Percentiles rank a stretch among this genome's conserved stretches.
These are phyloP conservation scores for Acromyrmex charruanus DNA, from an alignment of 1,140 invertebrate genomes.

Conservation along the genomic window DNA sequence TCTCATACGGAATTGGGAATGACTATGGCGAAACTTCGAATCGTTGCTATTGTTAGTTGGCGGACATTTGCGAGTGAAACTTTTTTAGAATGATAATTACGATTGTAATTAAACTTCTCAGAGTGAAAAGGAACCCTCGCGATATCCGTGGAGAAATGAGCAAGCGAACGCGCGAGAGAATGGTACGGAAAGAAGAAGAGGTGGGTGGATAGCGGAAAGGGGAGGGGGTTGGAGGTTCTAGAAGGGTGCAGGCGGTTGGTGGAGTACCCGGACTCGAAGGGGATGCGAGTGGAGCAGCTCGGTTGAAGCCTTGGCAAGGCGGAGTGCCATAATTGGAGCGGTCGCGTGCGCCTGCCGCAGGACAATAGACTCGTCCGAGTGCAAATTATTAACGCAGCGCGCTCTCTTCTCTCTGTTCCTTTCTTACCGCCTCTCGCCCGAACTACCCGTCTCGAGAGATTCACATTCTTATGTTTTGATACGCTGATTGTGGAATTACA, in stretches of 20 bases:
- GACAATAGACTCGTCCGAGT: slow-evolving; percentile 85
- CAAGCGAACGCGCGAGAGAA: slow-evolving; percentile 61
- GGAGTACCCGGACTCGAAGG: slow-evolving; percentile 41
- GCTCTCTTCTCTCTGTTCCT: slow-evolving; percentile 67
- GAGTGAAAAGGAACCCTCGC: slow-evolving; percentile 74
- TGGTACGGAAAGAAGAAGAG: slow-evolving; percentile 46
- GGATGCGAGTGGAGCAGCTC: slow-evolving; percentile 60
- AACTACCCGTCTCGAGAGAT: slow-evolving; percentile 9
- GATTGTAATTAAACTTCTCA: slow-evolving; percentile 86
- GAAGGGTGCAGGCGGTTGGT: slow-evolving; percentile 46
- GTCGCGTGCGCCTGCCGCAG: slow-evolving; percentile 82
- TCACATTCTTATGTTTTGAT: slow-evolving; percentile 8
- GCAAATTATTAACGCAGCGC: slow-evolving; percentile 85
- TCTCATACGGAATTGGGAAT: slow-evolving; percentile 30
- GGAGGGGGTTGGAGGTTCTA: neutral
- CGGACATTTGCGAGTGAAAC: slow-evolving; percentile 74
- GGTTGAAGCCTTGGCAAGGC: slow-evolving; percentile 77
- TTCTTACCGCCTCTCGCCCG: slow-evolving; percentile 39
- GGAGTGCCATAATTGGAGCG: slow-evolving; percentile 84
- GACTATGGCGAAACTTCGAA: slow-evolving; percentile 57
- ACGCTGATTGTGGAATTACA: neutral
- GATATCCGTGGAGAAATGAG: slow-evolving; percentile 72
- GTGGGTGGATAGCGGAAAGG: slow-evolving; percentile 39
- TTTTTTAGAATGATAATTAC: slow-evolving; percentile 81
- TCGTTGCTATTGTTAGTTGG: slow-evolving; percentile 77